Percentiles rank a stretch among this genome's conserved stretches.
Conservation (phyloP, 2,113 vertebrate genomes). For the Ranitomeya imitator region DNA sequence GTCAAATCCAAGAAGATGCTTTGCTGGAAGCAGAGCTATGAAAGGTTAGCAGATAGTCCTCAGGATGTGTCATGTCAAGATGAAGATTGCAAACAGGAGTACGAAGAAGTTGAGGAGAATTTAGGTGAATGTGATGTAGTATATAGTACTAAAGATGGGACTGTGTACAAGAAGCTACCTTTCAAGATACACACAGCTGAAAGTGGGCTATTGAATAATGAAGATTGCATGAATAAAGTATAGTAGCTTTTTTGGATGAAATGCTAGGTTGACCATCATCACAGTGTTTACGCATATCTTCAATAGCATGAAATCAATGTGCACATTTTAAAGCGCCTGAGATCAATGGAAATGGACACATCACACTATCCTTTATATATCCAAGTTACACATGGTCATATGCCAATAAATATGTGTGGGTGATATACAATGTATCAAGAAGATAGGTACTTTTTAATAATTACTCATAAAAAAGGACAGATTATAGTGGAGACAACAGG, state of each 20-base stretch:
- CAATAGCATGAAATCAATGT: no score
- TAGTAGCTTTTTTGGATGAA: not conserved
- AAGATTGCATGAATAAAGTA: slow-evolving; percentile 15
- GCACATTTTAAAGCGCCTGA: no score
- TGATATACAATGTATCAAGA: no score
- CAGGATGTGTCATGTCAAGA: slow-evolving; percentile 5
- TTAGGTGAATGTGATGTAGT: slow-evolving; percentile 77
- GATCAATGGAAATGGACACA: no score
- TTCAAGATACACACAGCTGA: slow-evolving; percentile 63
- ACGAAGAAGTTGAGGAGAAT: slow-evolving; percentile 48
- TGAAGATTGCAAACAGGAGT: slow-evolving; percentile 14
- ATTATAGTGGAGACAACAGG: not conserved
- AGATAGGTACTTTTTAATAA: no score
- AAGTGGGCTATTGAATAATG: slow-evolving; percentile 63
- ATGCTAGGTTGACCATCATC: not conserved
- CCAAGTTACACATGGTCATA: no score
- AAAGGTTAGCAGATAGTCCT: slow-evolving; percentile 70
- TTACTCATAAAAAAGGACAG: not conserved
- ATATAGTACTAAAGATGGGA: slow-evolving; percentile 74
- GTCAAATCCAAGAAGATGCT: slow-evolving; percentile 70
- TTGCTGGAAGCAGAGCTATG: slow-evolving; percentile 77
- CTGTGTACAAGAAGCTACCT: slow-evolving; percentile 69
- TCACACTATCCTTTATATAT: no score
- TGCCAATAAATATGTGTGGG: no score
- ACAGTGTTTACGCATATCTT: no score